Base-by-base conservation (phyloP, 2,113 vertebrate species). In the Romanogobio albipinnatus region DNA sequence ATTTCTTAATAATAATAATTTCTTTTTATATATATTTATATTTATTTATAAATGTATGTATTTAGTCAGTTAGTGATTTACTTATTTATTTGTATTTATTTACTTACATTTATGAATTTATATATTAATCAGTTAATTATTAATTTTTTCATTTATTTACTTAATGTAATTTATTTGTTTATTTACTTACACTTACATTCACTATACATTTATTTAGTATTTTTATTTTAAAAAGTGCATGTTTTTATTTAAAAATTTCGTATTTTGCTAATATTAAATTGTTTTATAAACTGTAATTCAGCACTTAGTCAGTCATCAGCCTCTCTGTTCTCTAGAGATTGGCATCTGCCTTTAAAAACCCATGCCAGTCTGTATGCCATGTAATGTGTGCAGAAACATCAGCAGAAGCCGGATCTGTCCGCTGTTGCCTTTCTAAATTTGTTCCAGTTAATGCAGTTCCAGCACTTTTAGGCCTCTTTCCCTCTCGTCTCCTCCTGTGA, bases 401-500 rank as follows among this genome's bases (percentile, higher is more conserved):
- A 64, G 26, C 5, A 33, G 62, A 22, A 56, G 36, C 29, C 56
- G 24, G 24, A 53, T 15, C 24, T 53, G 24, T 19, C 19, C 9
- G 13, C 47, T 53, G 8, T 14, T 10, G 47, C 7, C 47, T 29
- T 49, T 56, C 49, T 56, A 56, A 56, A 56, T 56, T 29, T 76
- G 74, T 76, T 56, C 49, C 74, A 76, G 49, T 56, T 22, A 76
- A 33, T 56, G 74, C 74, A 56, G 10, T 33, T 56, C 74, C 74
- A 76, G 74, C 74, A 76, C 53, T 76, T 76, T 19, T 56, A 76
- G 74, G 53, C 29, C 8, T 76, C 49, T 76, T 78, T 78, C 59
- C 76, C 51, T 58, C 33, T 79, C 39, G n/a, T 3, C 36, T 79
- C 84, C 70, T 51, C 64, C 61, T 4, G 15, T 91, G 87, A 79